Evolutionary conservation across 2,797 vertebrate genomes (phyloP), one percentile per base, ranked within the genome.

Genomic region (Lacerta viridis): DNA sequence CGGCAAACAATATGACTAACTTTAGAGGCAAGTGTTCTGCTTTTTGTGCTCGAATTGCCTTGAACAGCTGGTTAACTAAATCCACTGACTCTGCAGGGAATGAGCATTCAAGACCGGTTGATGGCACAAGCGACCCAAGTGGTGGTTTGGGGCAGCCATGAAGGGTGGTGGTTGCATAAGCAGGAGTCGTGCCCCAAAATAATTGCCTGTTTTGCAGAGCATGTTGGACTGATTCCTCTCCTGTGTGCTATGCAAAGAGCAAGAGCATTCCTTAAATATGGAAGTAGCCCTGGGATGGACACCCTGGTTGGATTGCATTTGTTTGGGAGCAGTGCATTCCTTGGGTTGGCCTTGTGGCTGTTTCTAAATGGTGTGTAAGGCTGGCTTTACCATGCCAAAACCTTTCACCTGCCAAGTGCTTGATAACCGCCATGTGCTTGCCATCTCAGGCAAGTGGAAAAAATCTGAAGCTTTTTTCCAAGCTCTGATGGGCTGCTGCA

Each of bases 61-160:
- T 64, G 68, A 64, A 41, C 23, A 76, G 50, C 68, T 1, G 80
- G 74, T 20, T 18, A 25, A 15, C 23, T 27, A 55, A 8, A 36
- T 83, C 89, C 0, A 0, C 20, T 46, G 81, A 25, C 86, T 61
- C 43, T 84, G 20, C 0, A 4, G 76, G 85, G 72, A 80, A 23
- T 80, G 5, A 59, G 91, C 10, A 50, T 89, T 80, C 23, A 43
- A 20, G 68, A 17, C 10, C 15, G 27, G 18, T 23, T 83, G 25
- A 33, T 43, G 10, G 25, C 39, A 13, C 23, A 80, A 74, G 23
- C 25, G 68, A 39, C 18, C 18, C 25, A 39, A 69, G 11, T 61
- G 13, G 15, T 27, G 7, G 9, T 1, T 29, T 82, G 59, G 50
- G 50, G 33, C 43, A 41, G 39, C 29, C 23, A n/a, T 72, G 71